Base-by-base conservation (phyloP, 2,113 vertebrate genomes). In the Falco punctatus region DNA sequence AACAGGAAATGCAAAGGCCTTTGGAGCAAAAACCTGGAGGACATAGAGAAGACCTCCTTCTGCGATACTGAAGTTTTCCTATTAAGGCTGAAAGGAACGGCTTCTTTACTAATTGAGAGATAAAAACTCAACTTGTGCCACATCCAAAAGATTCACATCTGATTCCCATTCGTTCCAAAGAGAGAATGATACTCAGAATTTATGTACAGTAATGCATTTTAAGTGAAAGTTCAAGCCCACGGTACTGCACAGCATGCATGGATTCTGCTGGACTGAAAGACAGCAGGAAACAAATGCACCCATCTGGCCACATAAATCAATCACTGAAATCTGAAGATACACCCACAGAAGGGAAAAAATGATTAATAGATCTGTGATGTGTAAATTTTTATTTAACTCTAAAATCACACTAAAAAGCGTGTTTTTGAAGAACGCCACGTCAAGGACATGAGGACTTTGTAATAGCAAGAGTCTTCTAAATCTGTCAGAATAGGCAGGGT, bases 221-320 rank as follows among this genome's bases (percentile, higher is more conserved):
- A 95, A 92, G 91, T 94, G 95, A 75, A 96, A 95, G 92, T 97
- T 95, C 92, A 92, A 94, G 83, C 83, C 70, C 70, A 94, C 4
- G 0, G 40, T 87, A 92, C 80, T 81, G 82, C 95, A 95, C 86
- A 95, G 95, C 86, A 64, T 82, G 92, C 70, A 54, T 13, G 81
- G 92, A 94, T 96, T 96, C 77, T 80, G 88, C 83, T 94, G 96
- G 95, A 91, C 92, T 95, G 86, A 96, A 94, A 94, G 94, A 94
- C 95, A 97, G 95, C 92, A 94, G 92, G 96, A 95, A 94, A 97
- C 86, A 95, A 96, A 95, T 95, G 92, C 91, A 97, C 96, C 94
- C 95, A 97, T 97, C 97, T 97, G 97, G 94, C 83, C 88, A 94
- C 92, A 94, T 95, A 97, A 97, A 96, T 97, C 96, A 97, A 86